Evolutionary conservation across 2,797 vertebrate genomes (phyloP).

Genomic region (Pelobates cultripes): DNA sequence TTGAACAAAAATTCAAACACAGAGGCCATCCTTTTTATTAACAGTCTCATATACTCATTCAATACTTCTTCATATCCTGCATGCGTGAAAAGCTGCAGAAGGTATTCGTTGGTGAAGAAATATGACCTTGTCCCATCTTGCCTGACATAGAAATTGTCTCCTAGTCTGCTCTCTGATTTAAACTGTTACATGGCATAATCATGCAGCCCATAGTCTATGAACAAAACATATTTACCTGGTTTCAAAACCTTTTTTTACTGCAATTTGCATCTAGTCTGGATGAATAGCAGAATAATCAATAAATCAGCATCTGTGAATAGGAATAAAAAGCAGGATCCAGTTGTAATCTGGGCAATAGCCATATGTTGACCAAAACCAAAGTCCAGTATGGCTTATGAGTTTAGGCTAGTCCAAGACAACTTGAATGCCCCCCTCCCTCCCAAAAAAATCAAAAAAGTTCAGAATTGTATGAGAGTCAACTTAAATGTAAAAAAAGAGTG

Average conservation of each 20-base stretch:
- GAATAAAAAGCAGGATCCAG: too few species aligned
- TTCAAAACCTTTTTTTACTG: conserved; percentile 91
- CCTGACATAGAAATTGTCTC: conserved; percentile 92
- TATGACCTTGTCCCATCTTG: conserved; percentile 95
- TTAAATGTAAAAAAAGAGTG: too few species aligned
- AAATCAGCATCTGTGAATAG: too few species aligned
- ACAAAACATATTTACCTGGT: conserved; percentile 85
- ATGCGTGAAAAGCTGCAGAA: conserved; percentile 80
- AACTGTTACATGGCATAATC: conserved; percentile 96
- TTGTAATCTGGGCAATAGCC: too few species aligned
- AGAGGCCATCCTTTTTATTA: conserved; percentile 92
- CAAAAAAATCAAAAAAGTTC: too few species aligned
- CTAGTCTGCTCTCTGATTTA: conserved; percentile 88
- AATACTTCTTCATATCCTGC: conserved; percentile 75
- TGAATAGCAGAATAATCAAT: conserved; percentile 80
- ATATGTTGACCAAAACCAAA: too few species aligned
- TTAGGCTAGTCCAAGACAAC: too few species aligned
- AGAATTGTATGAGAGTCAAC: too few species aligned
- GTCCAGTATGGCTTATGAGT: too few species aligned
- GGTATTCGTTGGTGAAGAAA: conserved; percentile 90
- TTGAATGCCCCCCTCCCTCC: too few species aligned
- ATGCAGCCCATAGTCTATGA: conserved; percentile 93
- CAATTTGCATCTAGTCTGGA: conserved; percentile 90
- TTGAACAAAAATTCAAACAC: conserved; percentile 92
- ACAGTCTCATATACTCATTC: conserved; percentile 94